phyloP scores from a whole-genome alignment of 1,140 invertebrate species.

The Listronotus bonariensis region DNA sequence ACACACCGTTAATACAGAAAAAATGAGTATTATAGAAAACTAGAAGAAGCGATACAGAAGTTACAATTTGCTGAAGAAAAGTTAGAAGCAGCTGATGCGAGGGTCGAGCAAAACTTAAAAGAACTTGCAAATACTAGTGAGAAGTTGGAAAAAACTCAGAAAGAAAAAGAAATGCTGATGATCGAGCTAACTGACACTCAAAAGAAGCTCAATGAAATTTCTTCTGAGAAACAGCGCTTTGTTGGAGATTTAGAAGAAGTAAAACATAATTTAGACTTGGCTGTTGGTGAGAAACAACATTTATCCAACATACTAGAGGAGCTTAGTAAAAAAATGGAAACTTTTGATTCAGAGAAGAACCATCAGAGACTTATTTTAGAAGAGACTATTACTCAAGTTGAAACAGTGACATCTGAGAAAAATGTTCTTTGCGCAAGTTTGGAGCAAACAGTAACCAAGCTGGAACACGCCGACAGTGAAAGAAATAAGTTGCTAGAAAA shows the following conservation, averaged over 20 bases:
- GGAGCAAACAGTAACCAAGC: not conserved
- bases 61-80: constrained; percentile 1
- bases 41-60: not conserved
- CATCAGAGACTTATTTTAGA: not conserved
- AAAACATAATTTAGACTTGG: too few relatives aligned
- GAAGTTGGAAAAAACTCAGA: too few relatives aligned
- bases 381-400: not conserved
- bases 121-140: not conserved
- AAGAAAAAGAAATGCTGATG: too few relatives aligned
- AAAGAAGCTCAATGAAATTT: too few relatives aligned
- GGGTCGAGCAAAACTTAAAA: not conserved
- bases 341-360: not conserved
- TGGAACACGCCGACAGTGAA: not conserved
- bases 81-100: not conserved
- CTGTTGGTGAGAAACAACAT: too few relatives aligned
- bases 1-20: not conserved
- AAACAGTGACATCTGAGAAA: constrained; percentile 5
- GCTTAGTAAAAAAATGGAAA: not conserved
- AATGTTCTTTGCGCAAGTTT: not conserved
- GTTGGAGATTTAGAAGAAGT: too few relatives aligned
- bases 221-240: too few relatives aligned
- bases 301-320: not conserved
- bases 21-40: not conserved
- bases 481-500: not conserved
- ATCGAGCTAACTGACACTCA: too few relatives aligned